A percentile compares a stretch with the other conserved stretches of the same genome.
Evolutionary conservation across 1,140 invertebrate species (phyloP).

Genomic region (Eufriesea mexicana): DNA sequence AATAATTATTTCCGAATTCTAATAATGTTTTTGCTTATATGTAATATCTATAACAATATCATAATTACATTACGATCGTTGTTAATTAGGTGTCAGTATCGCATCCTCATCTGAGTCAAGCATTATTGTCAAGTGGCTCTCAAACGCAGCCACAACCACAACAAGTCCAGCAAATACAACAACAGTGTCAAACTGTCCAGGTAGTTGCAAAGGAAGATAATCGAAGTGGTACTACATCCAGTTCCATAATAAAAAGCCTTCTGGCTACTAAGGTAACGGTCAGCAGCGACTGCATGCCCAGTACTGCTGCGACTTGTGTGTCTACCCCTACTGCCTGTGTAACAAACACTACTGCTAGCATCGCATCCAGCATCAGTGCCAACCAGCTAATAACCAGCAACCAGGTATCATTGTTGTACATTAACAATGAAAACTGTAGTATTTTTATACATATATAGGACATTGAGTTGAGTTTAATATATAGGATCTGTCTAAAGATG

Average conservation of each 20-base stretch:
- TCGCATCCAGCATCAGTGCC: conserved; percentile 82
- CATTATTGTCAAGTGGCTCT: conserved; percentile 82
- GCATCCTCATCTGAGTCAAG: conserved; percentile 86
- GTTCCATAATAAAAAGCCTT: conserved; percentile 92
- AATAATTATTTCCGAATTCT: conserved; percentile 17
- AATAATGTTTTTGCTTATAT: neutral
- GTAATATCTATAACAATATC: conserved; percentile 6
- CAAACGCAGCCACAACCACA: conserved; percentile 71
- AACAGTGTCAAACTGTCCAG: conserved; percentile 72
- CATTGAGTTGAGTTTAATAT: neutral
- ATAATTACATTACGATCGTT: conserved; percentile 26
- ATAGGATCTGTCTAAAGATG: neutral
- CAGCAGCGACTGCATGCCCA: conserved; percentile 84
- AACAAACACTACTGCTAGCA: conserved; percentile 82
- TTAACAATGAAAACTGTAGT: conserved; percentile 69
- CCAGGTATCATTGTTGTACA: conserved; percentile 80
- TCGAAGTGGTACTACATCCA: conserved; percentile 78
- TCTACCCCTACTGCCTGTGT: conserved; percentile 81
- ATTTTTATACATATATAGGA: conserved; percentile 4
- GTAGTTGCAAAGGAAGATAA: conserved; percentile 79
- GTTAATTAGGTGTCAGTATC: conserved; percentile 83
- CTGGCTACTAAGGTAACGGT: conserved; percentile 92
- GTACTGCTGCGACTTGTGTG: conserved; percentile 80
- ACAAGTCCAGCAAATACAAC: conserved; percentile 59
- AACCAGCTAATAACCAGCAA: conserved; percentile 82